These are phyloP conservation scores for Ceratina calcarata DNA, from an alignment of 1,140 invertebrate species.

Conservation along the genomic window DNA sequence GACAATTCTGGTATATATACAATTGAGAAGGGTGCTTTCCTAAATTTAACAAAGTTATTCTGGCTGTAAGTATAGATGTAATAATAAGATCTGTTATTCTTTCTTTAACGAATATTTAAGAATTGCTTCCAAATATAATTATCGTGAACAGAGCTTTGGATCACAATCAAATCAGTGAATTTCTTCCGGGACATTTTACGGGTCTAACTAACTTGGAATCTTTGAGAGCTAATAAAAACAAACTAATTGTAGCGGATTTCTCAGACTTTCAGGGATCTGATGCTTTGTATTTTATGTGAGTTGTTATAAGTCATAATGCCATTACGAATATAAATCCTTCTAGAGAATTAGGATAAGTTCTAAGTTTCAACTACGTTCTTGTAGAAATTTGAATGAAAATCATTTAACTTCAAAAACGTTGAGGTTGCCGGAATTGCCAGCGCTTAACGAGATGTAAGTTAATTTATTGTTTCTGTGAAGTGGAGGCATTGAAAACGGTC, in stretches of 20 bases:
- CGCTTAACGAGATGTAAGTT: conserved; percentile 81
- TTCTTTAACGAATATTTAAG: neutral
- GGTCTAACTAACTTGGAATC: conserved; percentile 77
- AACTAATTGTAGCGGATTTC: conserved; percentile 75
- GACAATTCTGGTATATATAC: conserved; percentile 62
- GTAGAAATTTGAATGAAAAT: conserved; percentile 74
- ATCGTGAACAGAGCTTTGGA: conserved; percentile 74
- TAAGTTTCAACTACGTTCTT: neutral
- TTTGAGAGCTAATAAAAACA: conserved; percentile 77
- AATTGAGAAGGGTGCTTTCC: conserved; percentile 65
- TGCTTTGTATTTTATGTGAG: conserved; percentile 78
- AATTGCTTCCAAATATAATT: conserved; percentile 18
- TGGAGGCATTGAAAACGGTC: neutral
- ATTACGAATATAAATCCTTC: too few species aligned
- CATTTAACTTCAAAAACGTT: conserved; percentile 74
- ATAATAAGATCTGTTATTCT: neutral
- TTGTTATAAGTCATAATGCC: neutral
- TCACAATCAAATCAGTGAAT: conserved; percentile 77
- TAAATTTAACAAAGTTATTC: conserved; percentile 61
- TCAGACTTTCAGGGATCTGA: conserved; percentile 75
- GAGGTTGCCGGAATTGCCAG: conserved; percentile 78
- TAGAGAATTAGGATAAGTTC: too few species aligned
- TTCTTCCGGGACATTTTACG: conserved; percentile 73
- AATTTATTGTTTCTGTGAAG: conserved; percentile 24
- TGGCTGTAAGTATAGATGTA: conserved; percentile 68